Conservation (phyloP, 2,113 vertebrate genomes). For the Circaetus gallicus region DNA sequence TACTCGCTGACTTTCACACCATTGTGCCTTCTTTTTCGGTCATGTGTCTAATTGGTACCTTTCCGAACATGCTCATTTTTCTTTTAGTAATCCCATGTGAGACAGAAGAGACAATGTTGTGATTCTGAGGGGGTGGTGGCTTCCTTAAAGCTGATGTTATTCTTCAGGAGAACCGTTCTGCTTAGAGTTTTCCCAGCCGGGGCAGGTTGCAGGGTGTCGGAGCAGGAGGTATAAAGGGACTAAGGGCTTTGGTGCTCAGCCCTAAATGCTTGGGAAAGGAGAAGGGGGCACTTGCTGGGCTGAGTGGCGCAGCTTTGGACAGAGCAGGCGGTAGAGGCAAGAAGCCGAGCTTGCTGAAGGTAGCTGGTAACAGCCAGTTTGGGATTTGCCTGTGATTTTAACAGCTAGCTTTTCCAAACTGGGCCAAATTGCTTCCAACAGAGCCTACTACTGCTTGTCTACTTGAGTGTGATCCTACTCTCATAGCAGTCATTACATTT, state of each 20-base stretch:
- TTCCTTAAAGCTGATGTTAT: not conserved
- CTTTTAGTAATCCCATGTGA: not conserved
- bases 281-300: not conserved
- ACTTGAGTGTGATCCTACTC: not conserved
- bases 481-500: conserved; percentile 13
- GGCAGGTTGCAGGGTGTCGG: not conserved
- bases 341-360: not conserved
- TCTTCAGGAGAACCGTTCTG: not conserved
- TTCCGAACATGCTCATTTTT: not conserved
- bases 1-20: conserved; percentile 40
- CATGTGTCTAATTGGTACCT: conserved; percentile 47
- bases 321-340: not conserved
- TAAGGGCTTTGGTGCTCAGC: not conserved
- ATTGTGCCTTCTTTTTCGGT: not conserved
- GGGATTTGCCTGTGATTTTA: conserved; percentile 25
- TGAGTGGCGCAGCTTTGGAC: not conserved
- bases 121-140: not conserved
- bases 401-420: conserved; percentile 3
- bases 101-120: not conserved
- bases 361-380: not conserved
- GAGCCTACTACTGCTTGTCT: conserved; percentile 21
- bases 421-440: conserved; percentile 39
- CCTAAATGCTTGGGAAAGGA: not conserved
- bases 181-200: not conserved
- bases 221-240: not conserved